phyloP scores from a whole-genome alignment of 2,888 invertebrate genomes.

The Macrosoma leucophasiata region DNA sequence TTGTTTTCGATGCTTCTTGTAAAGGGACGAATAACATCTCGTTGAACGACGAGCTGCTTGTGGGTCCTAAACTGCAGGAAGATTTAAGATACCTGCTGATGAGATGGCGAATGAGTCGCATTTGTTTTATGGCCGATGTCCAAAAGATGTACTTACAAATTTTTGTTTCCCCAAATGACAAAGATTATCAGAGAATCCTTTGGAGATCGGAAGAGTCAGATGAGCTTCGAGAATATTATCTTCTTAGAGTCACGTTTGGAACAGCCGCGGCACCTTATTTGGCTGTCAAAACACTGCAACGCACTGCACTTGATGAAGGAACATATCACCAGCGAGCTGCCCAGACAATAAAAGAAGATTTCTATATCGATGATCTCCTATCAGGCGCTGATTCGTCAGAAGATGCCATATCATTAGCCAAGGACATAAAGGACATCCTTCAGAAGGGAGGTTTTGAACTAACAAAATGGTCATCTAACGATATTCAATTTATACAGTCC shows the following conservation, averaged over 20 bases:
- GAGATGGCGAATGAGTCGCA: conserved; percentile 25
- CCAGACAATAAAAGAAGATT: conserved; percentile 8
- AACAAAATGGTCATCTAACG: conserved; percentile 19
- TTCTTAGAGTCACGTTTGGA: conserved; percentile 26
- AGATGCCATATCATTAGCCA: conserved; percentile 6
- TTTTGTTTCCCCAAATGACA: conserved; percentile 22
- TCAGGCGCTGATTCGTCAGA: conserved; percentile 13
- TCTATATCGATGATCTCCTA: conserved; percentile 22
- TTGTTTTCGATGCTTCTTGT: conserved; percentile 10
- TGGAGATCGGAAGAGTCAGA: conserved; percentile 12
- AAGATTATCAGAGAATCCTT: conserved; percentile 22
- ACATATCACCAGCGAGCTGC: conserved; percentile 11
- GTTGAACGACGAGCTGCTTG: conserved; percentile 27
- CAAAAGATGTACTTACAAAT: conserved; percentile 33
- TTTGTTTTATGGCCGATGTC: conserved; percentile 28
- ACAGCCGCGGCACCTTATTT: conserved; percentile 19
- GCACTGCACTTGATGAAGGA: not conserved
- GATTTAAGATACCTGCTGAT: conserved; percentile 28
- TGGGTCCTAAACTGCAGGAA: conserved; percentile 27
- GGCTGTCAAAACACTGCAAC: conserved; percentile 1
- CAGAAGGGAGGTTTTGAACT: conserved; percentile 15
- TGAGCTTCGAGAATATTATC: conserved; percentile 16
- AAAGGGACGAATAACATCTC: conserved; percentile 12
- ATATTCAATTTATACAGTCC: conserved; percentile 2
- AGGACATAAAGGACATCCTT: conserved; percentile 10